Base-by-base conservation (phyloP, 2,113 vertebrate genomes). In the Xiphophorus hellerii region DNA sequence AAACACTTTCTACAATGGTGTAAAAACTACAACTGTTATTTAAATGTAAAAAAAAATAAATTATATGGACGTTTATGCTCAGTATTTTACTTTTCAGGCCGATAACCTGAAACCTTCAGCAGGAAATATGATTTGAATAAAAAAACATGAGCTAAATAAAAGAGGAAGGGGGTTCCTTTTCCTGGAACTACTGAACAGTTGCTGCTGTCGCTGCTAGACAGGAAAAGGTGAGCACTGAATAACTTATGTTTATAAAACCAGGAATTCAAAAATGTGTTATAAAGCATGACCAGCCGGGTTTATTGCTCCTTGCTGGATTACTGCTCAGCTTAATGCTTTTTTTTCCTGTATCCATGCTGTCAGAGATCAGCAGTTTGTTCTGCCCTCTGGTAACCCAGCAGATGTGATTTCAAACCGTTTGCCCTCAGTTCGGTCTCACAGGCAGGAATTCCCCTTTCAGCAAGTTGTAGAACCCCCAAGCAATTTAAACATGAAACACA, bases 351-450 rank as follows among this genome's bases (percentile, higher is more conserved):
- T 28, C 2, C 81, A 76, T 15, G 61, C 30, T 71, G 39, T 28
- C 22, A 13, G 42, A n/a, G n/a, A 4, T 6, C 4, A 58, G 65
- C 14, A 1, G 30, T 13, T 37, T 42, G 30, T 58, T 76, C 82
- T 85, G 70, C 3, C 75, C 72, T 63, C 6, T n/a, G 77, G 77
- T 89, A 84, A 92, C 92, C 76, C 33, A 4, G 35, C 6, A 39
- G 0, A 4, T 1, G 0, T 0, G 0, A 0, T 0, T 1, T 42
- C 0, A 0, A 0, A 0, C 0, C 0, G 0, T 27, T 0, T 2
- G 9, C 69, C 90, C 83, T 33, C 13, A 48, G 1, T 30, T 2
- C 0, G 3, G 77, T 4, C 74, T 81, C 14, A 60, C 83, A 87
- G 77, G 86, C 25, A 51, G 8, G 4, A 70, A 37, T 28, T 69